These are phyloP conservation scores for Carassius auratus DNA, from an alignment of 2,113 vertebrate genomes.

Conservation along the genomic window DNA sequence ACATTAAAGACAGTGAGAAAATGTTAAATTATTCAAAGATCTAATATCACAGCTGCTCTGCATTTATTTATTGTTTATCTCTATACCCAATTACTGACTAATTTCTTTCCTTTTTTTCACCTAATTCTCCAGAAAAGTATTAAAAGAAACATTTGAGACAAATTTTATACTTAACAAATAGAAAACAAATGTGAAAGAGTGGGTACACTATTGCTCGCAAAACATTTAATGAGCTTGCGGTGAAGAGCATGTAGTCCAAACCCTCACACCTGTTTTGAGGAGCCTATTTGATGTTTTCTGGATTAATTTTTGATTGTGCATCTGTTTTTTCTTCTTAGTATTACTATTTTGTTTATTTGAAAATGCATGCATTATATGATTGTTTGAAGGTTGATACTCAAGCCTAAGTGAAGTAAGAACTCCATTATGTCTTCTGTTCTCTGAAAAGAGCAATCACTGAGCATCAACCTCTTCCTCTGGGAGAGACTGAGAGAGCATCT, in stretches of 20 bases:
- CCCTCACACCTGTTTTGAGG: background rate
- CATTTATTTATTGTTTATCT: too few relatives aligned
- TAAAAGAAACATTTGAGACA: background rate
- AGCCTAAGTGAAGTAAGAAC: background rate
- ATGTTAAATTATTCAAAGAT: background rate
- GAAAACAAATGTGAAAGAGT: background rate
- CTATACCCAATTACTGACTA: too few relatives aligned
- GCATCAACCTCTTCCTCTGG: background rate
- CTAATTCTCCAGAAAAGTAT: background rate
- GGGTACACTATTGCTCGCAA: background rate
- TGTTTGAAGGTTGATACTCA: background rate
- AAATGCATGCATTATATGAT: background rate
- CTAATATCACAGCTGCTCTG: too few relatives aligned
- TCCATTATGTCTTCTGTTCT: background rate
- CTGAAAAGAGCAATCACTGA: slow-evolving; percentile 7
- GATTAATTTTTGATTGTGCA: background rate
- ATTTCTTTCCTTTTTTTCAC: too few relatives aligned
- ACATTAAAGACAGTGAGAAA: too few relatives aligned
- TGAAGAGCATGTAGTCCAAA: background rate
- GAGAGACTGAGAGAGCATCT: slow-evolving; percentile 24
- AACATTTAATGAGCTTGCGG: background rate
- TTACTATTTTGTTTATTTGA: background rate
- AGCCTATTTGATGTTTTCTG: background rate
- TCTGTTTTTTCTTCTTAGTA: background rate
- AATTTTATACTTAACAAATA: background rate